Base-by-base conservation (phyloP, 2,888 invertebrate species). In the Dryomyza anilis region DNA sequence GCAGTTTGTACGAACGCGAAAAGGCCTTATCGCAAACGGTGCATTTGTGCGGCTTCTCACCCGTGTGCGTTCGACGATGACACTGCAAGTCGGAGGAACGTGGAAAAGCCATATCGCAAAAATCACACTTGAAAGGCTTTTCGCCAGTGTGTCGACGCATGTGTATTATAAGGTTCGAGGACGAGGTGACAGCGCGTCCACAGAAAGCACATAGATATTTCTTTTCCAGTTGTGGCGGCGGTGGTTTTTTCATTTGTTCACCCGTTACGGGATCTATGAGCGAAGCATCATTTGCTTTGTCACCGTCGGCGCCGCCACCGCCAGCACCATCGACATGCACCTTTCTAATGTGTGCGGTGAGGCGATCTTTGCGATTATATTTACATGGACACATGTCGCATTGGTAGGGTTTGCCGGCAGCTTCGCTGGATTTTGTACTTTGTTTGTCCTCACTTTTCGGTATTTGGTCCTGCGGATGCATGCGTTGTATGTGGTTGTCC, bases 71-170 rank as follows among this genome's bases (percentile, higher is more conserved):
- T 36, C 88, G 81, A 48, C 87, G 81, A 71, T 88, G 88, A 66
- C 87, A 86, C 71, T 86, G 86, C n/a, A 88, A 83, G 76, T 88
- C 88, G 0, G 88, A 88, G 1, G 88, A 87, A 43, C 88, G 84
- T 0, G 88, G 88, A 67, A 88, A 88, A 3, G 87, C 88, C 85
- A 87, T 88, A 3, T 84, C 86, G 68, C 88, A 88, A 61, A 86
- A 86, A 70, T 88, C 88, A 69, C 88, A 88, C 72, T 87, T 87
- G 70, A 87, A 88, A 0, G 88, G 88, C 69, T 88, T 88, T 71
- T 88, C 88, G 7, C 89, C 89, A 0, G 89, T 89, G 70, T 90
- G 89, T 0, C 89, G 84, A 0, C 89, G 85, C 86, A 89, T 88
- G 71, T 90, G 89, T 2, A 89, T 87, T 19, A 87, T 87, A 12